phyloP scores from a whole-genome alignment of 1,140 invertebrate genomes.

The Spodoptera litura region DNA sequence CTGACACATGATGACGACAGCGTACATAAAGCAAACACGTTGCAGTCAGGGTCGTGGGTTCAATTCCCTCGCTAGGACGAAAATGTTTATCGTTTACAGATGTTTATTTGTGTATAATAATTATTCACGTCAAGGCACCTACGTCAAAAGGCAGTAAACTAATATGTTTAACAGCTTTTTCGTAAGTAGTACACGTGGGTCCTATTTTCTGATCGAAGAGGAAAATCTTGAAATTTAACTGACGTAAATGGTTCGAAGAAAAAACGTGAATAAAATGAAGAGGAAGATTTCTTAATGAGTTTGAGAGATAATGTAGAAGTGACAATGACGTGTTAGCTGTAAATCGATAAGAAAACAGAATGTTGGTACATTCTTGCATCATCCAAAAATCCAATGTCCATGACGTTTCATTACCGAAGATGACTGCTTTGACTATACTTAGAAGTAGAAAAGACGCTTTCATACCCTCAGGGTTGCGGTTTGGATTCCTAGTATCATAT shows the following conservation, averaged over 20 bases:
- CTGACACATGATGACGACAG: conserved; percentile 1
- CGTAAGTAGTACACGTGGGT: neutral
- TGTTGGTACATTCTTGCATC: too few relatives aligned
- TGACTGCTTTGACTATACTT: neutral
- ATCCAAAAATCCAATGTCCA: too few relatives aligned
- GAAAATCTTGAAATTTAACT: neutral
- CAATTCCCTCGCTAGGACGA: conserved; percentile 28
- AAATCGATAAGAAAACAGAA: too few relatives aligned
- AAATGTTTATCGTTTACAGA: conserved; percentile 28
- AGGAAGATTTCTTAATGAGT: neutral
- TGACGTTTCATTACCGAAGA: neutral
- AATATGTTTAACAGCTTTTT: conserved; percentile 3
- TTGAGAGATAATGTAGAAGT: neutral
- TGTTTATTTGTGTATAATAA: conserved; percentile 20
- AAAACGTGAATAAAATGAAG: neutral
- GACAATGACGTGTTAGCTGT: too few relatives aligned
- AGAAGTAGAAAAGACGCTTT: neutral
- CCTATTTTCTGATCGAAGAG: neutral
- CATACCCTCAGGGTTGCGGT: conserved; percentile 2
- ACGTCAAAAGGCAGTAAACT: conserved; percentile 5
- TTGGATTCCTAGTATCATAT: neutral
- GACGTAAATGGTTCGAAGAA: conserved; percentile 11
- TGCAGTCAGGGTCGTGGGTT: conserved; percentile 27
- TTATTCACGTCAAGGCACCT: neutral
- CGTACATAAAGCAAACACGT: neutral